Evolutionary conservation across 2,113 vertebrate species (phyloP).

Genomic region (Cromileptes altivelis): DNA sequence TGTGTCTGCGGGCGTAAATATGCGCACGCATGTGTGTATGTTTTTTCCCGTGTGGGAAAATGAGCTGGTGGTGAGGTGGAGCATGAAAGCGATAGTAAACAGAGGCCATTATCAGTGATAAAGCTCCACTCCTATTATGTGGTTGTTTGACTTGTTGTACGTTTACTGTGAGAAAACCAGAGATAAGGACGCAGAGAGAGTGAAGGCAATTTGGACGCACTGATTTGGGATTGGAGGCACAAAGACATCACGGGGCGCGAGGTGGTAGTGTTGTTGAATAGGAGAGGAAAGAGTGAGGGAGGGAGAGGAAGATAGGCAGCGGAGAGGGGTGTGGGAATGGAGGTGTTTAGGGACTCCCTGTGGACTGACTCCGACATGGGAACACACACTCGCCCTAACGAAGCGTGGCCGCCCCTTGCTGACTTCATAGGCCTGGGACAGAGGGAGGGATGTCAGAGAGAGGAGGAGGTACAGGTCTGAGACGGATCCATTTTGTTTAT

Average conservation of each 20-base stretch:
- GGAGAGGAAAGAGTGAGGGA: slow-evolving; percentile 9
- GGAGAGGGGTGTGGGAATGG: slow-evolving; percentile 65
- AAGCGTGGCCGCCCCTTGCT: slow-evolving; percentile 67
- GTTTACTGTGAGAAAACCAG: slow-evolving; percentile 78
- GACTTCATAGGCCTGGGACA: slow-evolving; percentile 49
- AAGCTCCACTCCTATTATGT: slow-evolving; percentile 57
- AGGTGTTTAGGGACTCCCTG: slow-evolving; percentile 75
- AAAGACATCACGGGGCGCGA: background rate
- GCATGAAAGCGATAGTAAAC: slow-evolving; percentile 73
- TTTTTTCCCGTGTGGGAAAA: slow-evolving; percentile 72
- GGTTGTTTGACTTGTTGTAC: slow-evolving; percentile 64
- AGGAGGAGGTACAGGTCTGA: slow-evolving; percentile 14
- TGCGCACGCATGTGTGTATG: slow-evolving; percentile 38
- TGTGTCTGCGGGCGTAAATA: slow-evolving; percentile 9
- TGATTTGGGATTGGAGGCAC: slow-evolving; percentile 29
- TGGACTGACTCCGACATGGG: slow-evolving; percentile 67
- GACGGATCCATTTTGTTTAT: background rate
- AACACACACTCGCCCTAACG: slow-evolving; percentile 65
- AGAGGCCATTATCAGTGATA: slow-evolving; percentile 70
- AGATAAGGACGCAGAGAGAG: slow-evolving; percentile 69
- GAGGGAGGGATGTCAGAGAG: background rate
- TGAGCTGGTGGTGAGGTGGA: slow-evolving; percentile 52
- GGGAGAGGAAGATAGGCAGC: background rate
- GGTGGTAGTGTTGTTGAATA: slow-evolving; percentile 37
- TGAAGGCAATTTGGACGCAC: slow-evolving; percentile 31